Evolutionary conservation across 2,797 vertebrate species (phyloP).

Genomic region (Saxicola maurus): DNA sequence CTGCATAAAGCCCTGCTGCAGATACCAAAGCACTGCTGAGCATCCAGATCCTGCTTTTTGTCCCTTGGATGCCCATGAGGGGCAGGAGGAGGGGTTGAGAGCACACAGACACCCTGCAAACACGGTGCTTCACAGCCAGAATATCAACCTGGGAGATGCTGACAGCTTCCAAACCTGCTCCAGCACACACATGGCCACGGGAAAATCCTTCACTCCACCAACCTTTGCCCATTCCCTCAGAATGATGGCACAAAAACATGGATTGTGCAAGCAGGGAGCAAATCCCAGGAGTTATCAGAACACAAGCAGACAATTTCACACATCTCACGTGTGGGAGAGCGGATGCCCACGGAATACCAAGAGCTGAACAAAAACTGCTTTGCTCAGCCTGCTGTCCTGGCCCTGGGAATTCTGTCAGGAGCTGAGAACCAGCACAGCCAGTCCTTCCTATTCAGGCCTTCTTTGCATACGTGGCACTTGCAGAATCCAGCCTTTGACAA

Average conservation of each 20-base stretch:
- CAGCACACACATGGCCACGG: fast-evolving
- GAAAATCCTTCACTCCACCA: background rate
- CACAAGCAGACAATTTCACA: background rate
- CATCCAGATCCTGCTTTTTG: fast-evolving
- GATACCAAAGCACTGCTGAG: fast-evolving
- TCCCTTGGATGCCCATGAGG: fast-evolving
- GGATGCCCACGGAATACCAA: background rate
- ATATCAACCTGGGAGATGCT: background rate
- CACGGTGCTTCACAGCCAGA: fast-evolving
- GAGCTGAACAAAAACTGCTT: background rate
- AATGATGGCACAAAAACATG: fast-evolving
- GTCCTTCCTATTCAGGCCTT: conserved; percentile 3
- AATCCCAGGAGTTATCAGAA: background rate
- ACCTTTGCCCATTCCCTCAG: background rate
- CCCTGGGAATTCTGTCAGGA: background rate
- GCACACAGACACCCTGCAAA: background rate
- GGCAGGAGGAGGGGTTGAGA: background rate
- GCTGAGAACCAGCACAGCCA: background rate
- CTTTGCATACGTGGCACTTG: conserved; percentile 25
- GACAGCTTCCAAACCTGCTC: background rate
- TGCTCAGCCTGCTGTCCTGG: background rate
- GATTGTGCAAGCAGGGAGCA: background rate
- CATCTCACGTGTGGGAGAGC: background rate
- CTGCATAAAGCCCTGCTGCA: background rate
- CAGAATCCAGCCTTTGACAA: conserved; percentile 38